Evolutionary conservation across 2,797 vertebrate species (phyloP), one percentile per base, ranked within the genome.

Genomic region (Holocentrus rufus): DNA sequence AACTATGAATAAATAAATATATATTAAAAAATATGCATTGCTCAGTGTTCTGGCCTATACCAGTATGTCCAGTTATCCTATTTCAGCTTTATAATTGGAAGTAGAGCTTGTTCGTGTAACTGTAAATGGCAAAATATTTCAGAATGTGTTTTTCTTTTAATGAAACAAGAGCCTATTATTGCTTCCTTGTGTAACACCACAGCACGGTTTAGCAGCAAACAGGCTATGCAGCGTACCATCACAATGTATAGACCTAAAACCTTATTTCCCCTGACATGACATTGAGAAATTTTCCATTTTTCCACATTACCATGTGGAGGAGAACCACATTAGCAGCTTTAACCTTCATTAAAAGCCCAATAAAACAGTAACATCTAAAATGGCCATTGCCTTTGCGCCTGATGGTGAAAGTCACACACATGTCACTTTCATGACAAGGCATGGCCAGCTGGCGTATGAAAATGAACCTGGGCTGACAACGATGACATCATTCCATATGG

Each of bases 391-490:
- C 50, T 61, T 36, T 6, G 25, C 15, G 23, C 58, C 27, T 2
- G 39, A 23, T 39, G 3, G 13, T 64, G 23, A 63, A 44, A 49
- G 69, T 65, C 69, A 44, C 36, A 7, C 55, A 63, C 67, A 59
- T 49, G 74, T 49, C 36, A 44, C 39, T 1, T 36, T 59, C 74
- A 65, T 69, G 74, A 61, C 63, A 22, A 49, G 3, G 4, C 53
- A 23, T 22, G 27, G 25, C 71, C 57, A 62, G 66, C 69, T 13
- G 42, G 69, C 73, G 49, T 47, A 67, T 52, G 80, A 84, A 74
- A 74, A 64, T 8, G 58, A 71, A 55, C 18, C 20, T 1, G 44
- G 63, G 66, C 2, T 44, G 56, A 70, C 44, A 2, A 47, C 63
- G 50, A 61, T 53, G 72, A 69, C 47, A 69, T 34, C 47, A 18